phyloP scores from a whole-genome alignment of 2,797 vertebrate genomes.

The Brachyalestes nurse region DNA sequence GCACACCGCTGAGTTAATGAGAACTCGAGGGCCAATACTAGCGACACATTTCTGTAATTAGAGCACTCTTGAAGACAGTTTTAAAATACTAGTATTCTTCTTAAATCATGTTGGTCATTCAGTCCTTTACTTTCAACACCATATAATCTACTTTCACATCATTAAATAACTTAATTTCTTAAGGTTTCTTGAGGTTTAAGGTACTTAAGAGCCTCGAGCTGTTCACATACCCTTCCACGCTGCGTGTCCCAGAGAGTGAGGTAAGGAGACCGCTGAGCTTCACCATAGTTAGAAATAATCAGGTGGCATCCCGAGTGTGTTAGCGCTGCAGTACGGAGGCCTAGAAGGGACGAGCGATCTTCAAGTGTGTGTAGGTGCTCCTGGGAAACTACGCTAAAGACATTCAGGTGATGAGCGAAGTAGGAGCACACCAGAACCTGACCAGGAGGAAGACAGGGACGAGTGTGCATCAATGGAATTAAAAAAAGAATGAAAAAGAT shows the following conservation, averaged over 20 bases:
- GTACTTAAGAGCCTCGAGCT: not conserved
- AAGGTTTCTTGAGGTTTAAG: no score
- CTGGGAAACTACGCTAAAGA: conserved; percentile 66
- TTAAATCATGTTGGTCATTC: not conserved
- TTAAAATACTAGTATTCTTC: no score
- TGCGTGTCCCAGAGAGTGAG: conserved; percentile 69
- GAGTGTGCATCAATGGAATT: not conserved
- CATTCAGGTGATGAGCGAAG: conserved; percentile 64
- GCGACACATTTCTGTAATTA: not conserved
- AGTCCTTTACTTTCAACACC: not conserved
- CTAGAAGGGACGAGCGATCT: conserved; percentile 66
- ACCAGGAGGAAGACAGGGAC: conserved; percentile 5
- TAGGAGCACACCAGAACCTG: conserved; percentile 72
- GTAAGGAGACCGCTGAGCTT: conserved; percentile 63
- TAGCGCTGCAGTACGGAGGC: conserved; percentile 65
- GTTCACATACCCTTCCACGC: conserved; percentile 47
- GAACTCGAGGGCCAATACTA: not conserved
- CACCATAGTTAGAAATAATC: conserved; percentile 67
- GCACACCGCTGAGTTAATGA: not conserved
- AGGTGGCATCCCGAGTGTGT: conserved; percentile 62
- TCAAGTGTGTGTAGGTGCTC: conserved; percentile 68
- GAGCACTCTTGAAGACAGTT: not conserved
- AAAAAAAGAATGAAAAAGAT: not conserved
- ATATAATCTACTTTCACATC: no score
- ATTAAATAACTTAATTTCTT: no score